A percentile compares a stretch with the other conserved stretches of the same genome.
Conservation (phyloP, 2,888 invertebrate species). For the Lasiommata megera region DNA sequence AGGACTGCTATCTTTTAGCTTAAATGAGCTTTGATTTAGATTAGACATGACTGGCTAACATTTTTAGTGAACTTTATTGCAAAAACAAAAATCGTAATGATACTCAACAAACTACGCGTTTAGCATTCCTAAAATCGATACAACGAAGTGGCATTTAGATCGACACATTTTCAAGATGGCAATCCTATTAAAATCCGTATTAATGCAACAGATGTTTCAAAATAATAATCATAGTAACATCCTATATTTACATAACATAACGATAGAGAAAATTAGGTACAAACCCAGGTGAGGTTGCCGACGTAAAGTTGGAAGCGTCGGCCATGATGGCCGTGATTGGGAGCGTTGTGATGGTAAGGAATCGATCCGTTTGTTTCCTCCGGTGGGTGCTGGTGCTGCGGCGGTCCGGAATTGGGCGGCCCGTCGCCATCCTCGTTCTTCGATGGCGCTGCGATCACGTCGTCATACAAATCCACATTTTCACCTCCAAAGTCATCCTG, state of each 20-base stretch:
- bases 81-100: neutral
- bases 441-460: conserved; percentile 92
- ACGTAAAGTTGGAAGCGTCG: conserved; percentile 96
- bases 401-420: conserved; percentile 79
- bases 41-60: neutral
- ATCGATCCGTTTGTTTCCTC: conserved; percentile 86
- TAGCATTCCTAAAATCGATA: conserved; percentile 8
- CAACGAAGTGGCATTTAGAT: neutral
- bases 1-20: conserved; percentile 23
- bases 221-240: conserved; percentile 40
- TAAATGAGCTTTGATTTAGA: neutral
- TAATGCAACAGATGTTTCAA: conserved; percentile 49
- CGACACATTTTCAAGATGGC: conserved; percentile 35
- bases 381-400: conserved; percentile 75
- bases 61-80: neutral
- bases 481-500: conserved; percentile 92
- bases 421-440: conserved; percentile 81
- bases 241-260: conserved; percentile 67
- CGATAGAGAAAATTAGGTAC: conserved; percentile 73
- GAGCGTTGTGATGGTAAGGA: conserved; percentile 85
- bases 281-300: conserved; percentile 99
- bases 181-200: conserved; percentile 29
- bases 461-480: conserved; percentile 96
- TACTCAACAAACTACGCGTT: neutral
- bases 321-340: conserved; percentile 87